Conservation (phyloP, 2,113 vertebrate genomes). For the Gymnorhina tibicen region DNA sequence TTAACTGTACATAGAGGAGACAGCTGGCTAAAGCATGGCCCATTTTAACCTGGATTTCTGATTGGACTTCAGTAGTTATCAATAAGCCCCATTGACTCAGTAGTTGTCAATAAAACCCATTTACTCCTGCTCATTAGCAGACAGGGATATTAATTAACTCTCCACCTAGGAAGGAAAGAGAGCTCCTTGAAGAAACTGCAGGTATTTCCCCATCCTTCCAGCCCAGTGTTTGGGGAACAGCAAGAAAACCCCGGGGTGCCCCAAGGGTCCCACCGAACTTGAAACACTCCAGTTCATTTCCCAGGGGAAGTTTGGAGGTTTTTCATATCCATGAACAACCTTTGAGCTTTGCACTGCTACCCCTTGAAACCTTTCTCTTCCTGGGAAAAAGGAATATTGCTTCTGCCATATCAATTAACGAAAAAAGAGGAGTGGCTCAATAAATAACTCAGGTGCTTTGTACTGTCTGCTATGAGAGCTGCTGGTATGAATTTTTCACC, state of each 20-base stretch:
- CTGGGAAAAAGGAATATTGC: neutral
- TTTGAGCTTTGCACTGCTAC: neutral
- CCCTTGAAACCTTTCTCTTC: neutral
- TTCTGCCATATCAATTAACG: neutral
- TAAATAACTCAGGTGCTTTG: neutral
- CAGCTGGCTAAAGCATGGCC: neutral
- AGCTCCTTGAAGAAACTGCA: neutral
- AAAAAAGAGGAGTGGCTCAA: neutral
- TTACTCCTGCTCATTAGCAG: neutral
- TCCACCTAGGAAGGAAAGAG: neutral
- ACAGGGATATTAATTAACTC: neutral
- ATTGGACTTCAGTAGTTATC: neutral
- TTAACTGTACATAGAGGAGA: neutral
- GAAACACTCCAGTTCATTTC: neutral
- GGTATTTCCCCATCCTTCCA: neutral
- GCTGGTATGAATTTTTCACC: neutral
- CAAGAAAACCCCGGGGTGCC: rapidly evolving
- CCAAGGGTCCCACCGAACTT: neutral
- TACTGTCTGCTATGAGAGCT: neutral
- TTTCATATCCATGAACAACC: neutral
- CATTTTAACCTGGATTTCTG: neutral
- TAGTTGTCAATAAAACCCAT: neutral
- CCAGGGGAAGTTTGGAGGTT: neutral
- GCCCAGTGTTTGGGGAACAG: neutral
- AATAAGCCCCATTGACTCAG: neutral